These are phyloP conservation scores for Platerodrilus igneus DNA, from an alignment of 2,888 invertebrate species.

Conservation along the genomic window DNA sequence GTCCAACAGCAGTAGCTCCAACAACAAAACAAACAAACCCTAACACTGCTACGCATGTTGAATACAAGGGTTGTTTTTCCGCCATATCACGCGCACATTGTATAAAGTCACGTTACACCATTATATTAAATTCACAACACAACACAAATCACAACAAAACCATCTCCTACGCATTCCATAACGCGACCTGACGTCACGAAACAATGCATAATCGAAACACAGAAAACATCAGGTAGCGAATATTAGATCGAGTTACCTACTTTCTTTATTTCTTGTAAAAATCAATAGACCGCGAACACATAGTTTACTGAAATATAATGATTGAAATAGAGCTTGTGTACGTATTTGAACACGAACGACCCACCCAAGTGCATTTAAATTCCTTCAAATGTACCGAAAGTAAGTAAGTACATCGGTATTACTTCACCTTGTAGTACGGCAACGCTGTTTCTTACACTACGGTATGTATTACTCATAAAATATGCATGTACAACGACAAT, in stretches of 20 bases:
- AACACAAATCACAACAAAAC: conserved; percentile 39
- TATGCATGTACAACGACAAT: too few relatives aligned
- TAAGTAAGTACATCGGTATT: too few relatives aligned
- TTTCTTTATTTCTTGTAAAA: too few relatives aligned
- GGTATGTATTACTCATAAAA: too few relatives aligned
- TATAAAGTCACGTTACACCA: conserved; percentile 41
- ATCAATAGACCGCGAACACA: too few relatives aligned
- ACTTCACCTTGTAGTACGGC: too few relatives aligned
- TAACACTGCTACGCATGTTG: conserved; percentile 62
- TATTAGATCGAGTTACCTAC: too few relatives aligned
- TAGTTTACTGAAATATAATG: too few relatives aligned
- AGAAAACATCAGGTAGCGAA: conserved; percentile 37
- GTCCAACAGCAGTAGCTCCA: conserved; percentile 76
- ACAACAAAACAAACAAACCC: conserved; percentile 77
- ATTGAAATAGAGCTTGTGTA: too few relatives aligned
- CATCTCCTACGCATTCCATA: conserved; percentile 40
- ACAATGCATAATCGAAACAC: conserved; percentile 25
- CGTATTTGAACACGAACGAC: conserved; percentile 17
- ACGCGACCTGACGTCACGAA: conserved; percentile 28
- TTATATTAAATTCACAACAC: conserved; percentile 4
- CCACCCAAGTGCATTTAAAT: too few relatives aligned
- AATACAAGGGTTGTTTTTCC: conserved; percentile 63
- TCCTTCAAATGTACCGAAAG: too few relatives aligned
- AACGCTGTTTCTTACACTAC: too few relatives aligned
- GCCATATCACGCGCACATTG: conserved; percentile 51